Percentiles rank a stretch among this genome's conserved stretches.
These are phyloP conservation scores for Meliscaeva auricollis DNA, from an alignment of 2,888 invertebrate genomes.

Conservation along the genomic window DNA sequence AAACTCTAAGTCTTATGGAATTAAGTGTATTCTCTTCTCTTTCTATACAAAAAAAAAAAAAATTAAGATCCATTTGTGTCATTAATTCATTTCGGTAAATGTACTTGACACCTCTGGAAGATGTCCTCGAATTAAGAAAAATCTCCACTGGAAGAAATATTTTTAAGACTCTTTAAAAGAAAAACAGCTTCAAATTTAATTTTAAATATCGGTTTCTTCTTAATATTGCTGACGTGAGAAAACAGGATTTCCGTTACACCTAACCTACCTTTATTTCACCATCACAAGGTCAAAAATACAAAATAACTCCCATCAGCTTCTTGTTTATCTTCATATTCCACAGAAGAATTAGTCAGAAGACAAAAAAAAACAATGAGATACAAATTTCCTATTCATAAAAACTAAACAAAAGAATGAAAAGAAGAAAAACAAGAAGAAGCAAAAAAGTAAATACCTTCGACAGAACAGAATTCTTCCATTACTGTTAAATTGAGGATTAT, in stretches of 20 bases:
- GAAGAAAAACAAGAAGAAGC: not conserved
- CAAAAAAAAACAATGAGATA: slow-evolving; percentile 8
- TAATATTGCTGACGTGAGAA: not conserved
- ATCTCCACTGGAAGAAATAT: no score
- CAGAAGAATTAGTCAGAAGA: not conserved
- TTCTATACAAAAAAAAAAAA: no score
- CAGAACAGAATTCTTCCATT: slow-evolving; percentile 36
- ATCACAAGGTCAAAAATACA: slow-evolving; percentile 12
- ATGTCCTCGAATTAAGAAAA: no score
- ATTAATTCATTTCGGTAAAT: no score
- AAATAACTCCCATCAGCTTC: not conserved
- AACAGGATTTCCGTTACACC: not conserved
- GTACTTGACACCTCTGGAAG: no score
- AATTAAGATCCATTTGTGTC: no score
- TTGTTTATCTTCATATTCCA: not conserved
- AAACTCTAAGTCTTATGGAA: no score
- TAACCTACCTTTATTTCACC: not conserved
- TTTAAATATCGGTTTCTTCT: not conserved
- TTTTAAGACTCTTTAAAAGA: not conserved
- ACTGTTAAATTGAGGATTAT: slow-evolving; percentile 45
- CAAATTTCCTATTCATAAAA: slow-evolving; percentile 7
- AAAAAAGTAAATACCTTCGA: slow-evolving; percentile 16
- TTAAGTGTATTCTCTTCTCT: no score
- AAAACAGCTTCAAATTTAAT: not conserved
- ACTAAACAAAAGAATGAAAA: not conserved